phyloP scores from a whole-genome alignment of 2,113 vertebrate genomes.

The Pao palembangensis region DNA sequence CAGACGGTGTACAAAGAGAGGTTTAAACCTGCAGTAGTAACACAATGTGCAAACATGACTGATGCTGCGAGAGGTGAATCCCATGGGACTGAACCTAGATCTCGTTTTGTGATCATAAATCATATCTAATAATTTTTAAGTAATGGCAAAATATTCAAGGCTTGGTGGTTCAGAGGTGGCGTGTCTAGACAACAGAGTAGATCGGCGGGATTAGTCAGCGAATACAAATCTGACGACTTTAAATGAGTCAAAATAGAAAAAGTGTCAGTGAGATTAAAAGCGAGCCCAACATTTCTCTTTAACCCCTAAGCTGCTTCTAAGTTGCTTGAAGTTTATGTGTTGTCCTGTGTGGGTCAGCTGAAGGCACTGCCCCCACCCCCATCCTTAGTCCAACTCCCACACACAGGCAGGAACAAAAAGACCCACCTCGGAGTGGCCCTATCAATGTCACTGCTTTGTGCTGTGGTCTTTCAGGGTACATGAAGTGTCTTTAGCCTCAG shows the following conservation, averaged over 20 bases:
- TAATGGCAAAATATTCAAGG: neutral
- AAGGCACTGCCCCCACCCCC: slow-evolving; percentile 56
- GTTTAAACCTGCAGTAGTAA: slow-evolving; percentile 65
- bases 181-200: slow-evolving; percentile 43
- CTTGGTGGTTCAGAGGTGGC: slow-evolving; percentile 10
- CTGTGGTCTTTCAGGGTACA: slow-evolving; percentile 72
- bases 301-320: slow-evolving; percentile 43
- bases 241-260: slow-evolving; percentile 46
- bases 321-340: slow-evolving; percentile 51
- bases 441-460: slow-evolving; percentile 77
- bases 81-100: slow-evolving; percentile 49
- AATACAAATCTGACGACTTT: slow-evolving; percentile 43
- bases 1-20: slow-evolving; percentile 64
- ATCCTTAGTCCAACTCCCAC: slow-evolving; percentile 59
- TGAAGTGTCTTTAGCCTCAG: slow-evolving; percentile 74
- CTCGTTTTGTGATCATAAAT: neutral
- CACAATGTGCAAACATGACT: slow-evolving; percentile 58
- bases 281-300: slow-evolving; percentile 47
- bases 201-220: slow-evolving; percentile 43
- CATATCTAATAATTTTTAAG: too few relatives aligned
- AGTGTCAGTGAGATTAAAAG: slow-evolving; percentile 32
- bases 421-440: slow-evolving; percentile 72
- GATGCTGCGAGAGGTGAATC: slow-evolving; percentile 44
- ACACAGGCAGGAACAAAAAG: slow-evolving; percentile 73
- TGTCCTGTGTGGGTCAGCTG: slow-evolving; percentile 58